Conservation (phyloP, 2,113 vertebrate species). For the Steatornis caripensis region DNA sequence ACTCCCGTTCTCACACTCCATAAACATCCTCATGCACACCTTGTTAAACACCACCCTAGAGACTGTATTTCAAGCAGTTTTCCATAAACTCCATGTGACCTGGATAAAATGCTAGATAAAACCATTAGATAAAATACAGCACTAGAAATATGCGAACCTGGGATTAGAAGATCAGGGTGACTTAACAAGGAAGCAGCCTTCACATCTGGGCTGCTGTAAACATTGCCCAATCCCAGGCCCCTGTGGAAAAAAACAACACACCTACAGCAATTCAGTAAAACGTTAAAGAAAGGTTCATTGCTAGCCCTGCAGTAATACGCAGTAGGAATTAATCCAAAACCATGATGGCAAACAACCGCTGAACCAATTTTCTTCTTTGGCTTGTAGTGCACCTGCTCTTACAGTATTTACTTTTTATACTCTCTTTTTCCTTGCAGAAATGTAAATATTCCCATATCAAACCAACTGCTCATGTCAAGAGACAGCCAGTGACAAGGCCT, state of each 20-base stretch:
- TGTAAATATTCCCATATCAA: neutral
- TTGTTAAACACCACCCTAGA: slow-evolving; percentile 39
- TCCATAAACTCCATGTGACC: slow-evolving; percentile 37
- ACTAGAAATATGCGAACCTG: neutral
- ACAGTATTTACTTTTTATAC: neutral
- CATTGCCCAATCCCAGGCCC: neutral
- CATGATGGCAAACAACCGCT: neutral
- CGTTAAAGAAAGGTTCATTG: neutral
- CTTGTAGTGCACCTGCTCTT: neutral
- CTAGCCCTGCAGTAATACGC: neutral
- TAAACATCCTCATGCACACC: slow-evolving; percentile 45
- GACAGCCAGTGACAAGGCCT: neutral
- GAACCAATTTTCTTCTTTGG: neutral
- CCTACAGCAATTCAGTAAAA: neutral
- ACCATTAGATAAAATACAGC: neutral
- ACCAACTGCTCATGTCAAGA: neutral
- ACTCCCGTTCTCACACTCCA: slow-evolving; percentile 43
- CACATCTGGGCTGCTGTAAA: slow-evolving; percentile 30
- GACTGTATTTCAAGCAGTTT: slow-evolving; percentile 29
- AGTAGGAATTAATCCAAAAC: slow-evolving; percentile 20
- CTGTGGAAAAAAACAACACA: neutral
- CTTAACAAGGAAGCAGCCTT: slow-evolving; percentile 22
- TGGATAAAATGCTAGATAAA: slow-evolving; percentile 34
- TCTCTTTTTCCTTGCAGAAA: neutral
- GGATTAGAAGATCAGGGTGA: slow-evolving; percentile 46